These are phyloP conservation scores for Ochropleura leucogaster DNA, from an alignment of 2,888 invertebrate species.

Conservation along the genomic window DNA sequence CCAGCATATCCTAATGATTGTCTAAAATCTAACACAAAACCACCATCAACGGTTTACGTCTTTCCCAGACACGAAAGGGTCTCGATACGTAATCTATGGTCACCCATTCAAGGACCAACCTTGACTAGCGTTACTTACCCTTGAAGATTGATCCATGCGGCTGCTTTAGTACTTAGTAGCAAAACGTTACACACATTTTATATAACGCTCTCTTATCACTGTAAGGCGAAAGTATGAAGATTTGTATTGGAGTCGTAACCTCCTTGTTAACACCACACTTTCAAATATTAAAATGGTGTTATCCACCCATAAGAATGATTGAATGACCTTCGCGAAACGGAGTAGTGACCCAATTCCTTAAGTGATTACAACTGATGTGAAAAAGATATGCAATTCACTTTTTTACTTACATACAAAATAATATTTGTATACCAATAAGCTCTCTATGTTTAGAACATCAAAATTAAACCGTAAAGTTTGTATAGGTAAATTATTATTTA, in stretches of 20 bases:
- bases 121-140: neutral
- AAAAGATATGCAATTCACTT: conserved; percentile 46
- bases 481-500: neutral
- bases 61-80: neutral
- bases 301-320: conserved; percentile 23
- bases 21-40: neutral
- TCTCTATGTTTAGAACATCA: neutral
- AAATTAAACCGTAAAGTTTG: neutral
- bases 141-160: neutral
- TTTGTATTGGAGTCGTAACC: neutral
- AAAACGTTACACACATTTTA: conserved; percentile 4
- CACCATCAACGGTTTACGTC: neutral
- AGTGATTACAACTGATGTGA: conserved; percentile 55
- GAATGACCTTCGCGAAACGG: conserved; percentile 27
- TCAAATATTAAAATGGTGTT: conserved; percentile 24
- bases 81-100: neutral
- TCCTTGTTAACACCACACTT: conserved; percentile 17
- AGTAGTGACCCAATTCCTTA: conserved; percentile 52
- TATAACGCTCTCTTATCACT: conserved; percentile 2
- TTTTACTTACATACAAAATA: neutral
- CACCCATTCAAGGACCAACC: neutral
- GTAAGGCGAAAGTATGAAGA: neutral
- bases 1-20: neutral
- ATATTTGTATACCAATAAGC: neutral
- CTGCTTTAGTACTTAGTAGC: neutral